These are phyloP conservation scores for Sarcophaga peregrina DNA, from an alignment of 1,140 invertebrate genomes.

Conservation along the genomic window DNA sequence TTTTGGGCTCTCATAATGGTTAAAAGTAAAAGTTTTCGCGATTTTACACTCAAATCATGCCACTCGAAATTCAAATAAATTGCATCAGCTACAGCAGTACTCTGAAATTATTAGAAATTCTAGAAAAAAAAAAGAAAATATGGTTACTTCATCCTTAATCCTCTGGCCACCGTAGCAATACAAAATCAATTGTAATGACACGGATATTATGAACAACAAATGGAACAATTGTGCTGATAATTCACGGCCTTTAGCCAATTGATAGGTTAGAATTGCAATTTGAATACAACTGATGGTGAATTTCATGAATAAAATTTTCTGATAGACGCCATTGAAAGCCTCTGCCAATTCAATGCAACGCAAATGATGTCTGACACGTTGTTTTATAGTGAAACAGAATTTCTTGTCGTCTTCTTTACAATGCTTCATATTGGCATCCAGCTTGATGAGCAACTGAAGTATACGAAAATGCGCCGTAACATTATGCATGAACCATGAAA, in stretches of 20 bases:
- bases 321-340: neutral
- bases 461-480: neutral
- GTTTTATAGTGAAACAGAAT: neutral
- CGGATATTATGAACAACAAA: neutral
- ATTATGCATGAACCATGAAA: neutral
- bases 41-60: neutral
- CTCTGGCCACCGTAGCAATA: conserved; percentile 8
- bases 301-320: neutral
- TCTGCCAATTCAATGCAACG: neutral
- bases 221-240: neutral
- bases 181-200: neutral
- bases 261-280: conserved; percentile 8
- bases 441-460: neutral
- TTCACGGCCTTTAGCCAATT: neutral
- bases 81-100: neutral
- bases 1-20: neutral
- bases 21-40: neutral
- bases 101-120: neutral
- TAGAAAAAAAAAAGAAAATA: neutral
- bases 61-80: conserved; percentile 9
- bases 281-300: conserved; percentile 7
- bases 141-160: conserved; percentile 11
- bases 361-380: neutral
- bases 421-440: neutral
- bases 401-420: neutral